Conservation (phyloP, 23 tunicate species). For the Diplosoma virens region DNA sequence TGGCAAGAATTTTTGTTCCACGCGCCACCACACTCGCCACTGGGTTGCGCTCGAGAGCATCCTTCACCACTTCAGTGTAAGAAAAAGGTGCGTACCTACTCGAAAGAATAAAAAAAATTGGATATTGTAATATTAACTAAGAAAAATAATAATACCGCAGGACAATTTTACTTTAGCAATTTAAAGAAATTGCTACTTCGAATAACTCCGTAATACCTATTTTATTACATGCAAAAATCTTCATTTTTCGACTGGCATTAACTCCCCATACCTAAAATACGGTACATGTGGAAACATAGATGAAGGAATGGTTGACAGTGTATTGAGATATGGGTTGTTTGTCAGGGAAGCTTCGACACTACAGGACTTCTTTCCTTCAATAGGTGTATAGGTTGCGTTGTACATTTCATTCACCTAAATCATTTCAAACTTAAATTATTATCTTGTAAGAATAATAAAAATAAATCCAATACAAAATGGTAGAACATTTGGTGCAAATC, state of each 20-base stretch:
- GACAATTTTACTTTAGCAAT: no score
- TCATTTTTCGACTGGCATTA: no score
- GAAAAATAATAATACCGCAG: no score
- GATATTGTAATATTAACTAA: no score
- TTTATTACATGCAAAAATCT: no score
- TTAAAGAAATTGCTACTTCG: no score
- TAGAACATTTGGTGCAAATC: no score
- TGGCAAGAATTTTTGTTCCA: constrained; percentile 82
- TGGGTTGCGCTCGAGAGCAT: constrained; percentile 78
- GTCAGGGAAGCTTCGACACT: constrained; percentile 71
- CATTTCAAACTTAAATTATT: background rate
- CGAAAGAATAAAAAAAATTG: no score
- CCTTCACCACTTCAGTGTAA: constrained; percentile 49
- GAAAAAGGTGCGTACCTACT: constrained; percentile 37
- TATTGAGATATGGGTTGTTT: constrained; percentile 43
- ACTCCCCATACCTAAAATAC: constrained; percentile 49
- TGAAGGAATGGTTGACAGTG: constrained; percentile 52
- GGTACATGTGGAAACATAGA: constrained; percentile 46
- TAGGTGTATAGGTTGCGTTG: constrained; percentile 54
- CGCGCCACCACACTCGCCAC: constrained; percentile 93
- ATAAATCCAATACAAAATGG: no score
- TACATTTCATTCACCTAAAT: constrained; percentile 60
- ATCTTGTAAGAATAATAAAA: no score
- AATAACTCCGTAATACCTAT: no score
- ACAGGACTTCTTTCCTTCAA: constrained; percentile 57